Evolutionary conservation across 1,140 invertebrate genomes (phyloP).

Genomic region (Trachelipus rathkii): DNA sequence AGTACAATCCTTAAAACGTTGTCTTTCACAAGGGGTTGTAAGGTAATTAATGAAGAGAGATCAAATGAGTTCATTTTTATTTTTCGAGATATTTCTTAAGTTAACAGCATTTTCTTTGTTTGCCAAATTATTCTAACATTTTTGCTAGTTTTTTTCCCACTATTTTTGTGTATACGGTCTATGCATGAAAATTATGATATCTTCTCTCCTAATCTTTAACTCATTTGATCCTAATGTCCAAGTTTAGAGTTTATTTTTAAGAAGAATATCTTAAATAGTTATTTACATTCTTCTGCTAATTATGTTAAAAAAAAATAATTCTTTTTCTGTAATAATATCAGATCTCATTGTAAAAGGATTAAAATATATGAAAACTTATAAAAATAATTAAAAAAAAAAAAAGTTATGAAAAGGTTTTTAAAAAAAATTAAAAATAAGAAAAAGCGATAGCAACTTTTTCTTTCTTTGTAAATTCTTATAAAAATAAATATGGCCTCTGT

Average conservation of each 20-base stretch:
- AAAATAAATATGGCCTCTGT: constrained; percentile 7
- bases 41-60: background rate
- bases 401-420: background rate
- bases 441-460: background rate
- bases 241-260: background rate
- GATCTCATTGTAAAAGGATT: background rate
- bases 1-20: background rate
- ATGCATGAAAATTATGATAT: background rate
- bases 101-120: background rate
- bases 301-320: background rate
- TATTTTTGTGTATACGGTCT: background rate
- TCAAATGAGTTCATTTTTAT: background rate
- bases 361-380: background rate
- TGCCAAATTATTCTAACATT: background rate
- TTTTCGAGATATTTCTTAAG: background rate
- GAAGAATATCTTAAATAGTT: background rate
- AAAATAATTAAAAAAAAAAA: background rate
- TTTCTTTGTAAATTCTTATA: constrained; percentile 6
- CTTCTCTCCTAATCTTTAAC: background rate
- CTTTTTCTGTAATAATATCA: background rate
- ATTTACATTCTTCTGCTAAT: background rate
- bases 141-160: background rate
- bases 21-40: background rate
- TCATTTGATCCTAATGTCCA: constrained; percentile 4
- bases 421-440: background rate